Percentiles rank a stretch among this genome's conserved stretches.
Conservation (phyloP, 2,113 vertebrate species). For the Chascanopsetta lugubris region DNA sequence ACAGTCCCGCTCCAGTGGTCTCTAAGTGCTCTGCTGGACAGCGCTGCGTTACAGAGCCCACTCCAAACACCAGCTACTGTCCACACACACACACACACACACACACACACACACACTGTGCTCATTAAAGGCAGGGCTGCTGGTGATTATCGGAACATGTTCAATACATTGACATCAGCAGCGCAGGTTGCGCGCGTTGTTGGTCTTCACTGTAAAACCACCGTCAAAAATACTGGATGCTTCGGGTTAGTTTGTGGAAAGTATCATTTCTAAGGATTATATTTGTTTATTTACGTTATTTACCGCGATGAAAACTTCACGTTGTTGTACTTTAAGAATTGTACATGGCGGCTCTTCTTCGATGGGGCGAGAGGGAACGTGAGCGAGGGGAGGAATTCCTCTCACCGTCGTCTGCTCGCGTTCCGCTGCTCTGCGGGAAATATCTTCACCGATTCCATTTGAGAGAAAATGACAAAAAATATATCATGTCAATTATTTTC, state of each 20-base stretch:
- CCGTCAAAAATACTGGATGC: background rate
- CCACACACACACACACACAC: slow-evolving; percentile 14
- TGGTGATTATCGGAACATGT: slow-evolving; percentile 40
- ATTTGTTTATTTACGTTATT: too few species aligned
- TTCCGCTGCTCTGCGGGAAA: too few species aligned
- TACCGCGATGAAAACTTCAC: too few species aligned
- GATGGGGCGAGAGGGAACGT: background rate
- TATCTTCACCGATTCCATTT: background rate
- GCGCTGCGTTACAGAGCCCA: slow-evolving; percentile 34
- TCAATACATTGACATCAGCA: slow-evolving; percentile 52
- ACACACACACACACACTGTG: slow-evolving; percentile 20
- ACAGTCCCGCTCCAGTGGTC: slow-evolving; percentile 56
- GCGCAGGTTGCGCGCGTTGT: slow-evolving; percentile 7
- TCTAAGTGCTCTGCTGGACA: slow-evolving; percentile 70
- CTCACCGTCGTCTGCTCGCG: too few species aligned
- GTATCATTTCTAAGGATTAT: too few species aligned
- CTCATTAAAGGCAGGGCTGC: too few species aligned
- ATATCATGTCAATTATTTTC: background rate
- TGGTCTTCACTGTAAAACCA: slow-evolving; percentile 3
- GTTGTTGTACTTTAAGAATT: background rate
- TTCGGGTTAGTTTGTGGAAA: too few species aligned
- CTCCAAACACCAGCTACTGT: slow-evolving; percentile 50
- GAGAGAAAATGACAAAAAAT: background rate
- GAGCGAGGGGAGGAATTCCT: background rate
- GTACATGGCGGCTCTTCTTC: background rate